Evolutionary conservation across 1,140 invertebrate species (phyloP).

Genomic region (Trachymyrmex cornetzi): DNA sequence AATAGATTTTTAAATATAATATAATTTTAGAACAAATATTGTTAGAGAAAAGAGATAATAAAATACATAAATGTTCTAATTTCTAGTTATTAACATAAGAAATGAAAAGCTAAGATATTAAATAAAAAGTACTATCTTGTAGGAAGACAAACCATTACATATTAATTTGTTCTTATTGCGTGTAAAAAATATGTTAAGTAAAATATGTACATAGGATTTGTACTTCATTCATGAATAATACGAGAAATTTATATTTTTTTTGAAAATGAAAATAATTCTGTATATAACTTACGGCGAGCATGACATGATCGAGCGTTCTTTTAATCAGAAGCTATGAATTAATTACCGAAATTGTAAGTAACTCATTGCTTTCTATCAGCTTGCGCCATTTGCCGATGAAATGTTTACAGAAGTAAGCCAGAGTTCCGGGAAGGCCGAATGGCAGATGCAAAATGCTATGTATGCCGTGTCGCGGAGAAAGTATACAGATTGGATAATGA

Average conservation of each 20-base stretch:
- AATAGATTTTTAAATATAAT: too few relatives aligned
- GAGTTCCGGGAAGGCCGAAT: background rate
- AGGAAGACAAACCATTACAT: background rate
- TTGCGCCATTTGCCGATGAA: background rate
- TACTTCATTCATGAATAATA: slow-evolving; percentile 6
- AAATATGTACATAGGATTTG: too few relatives aligned
- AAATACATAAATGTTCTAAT: background rate
- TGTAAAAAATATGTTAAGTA: too few relatives aligned
- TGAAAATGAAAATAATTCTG: background rate
- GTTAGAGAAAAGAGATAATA: background rate
- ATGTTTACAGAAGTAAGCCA: background rate
- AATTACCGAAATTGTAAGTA: background rate
- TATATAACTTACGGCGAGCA: too few relatives aligned
- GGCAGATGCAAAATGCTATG: background rate
- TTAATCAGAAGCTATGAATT: background rate
- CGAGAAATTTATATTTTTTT: background rate
- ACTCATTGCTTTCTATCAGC: slow-evolving; percentile 1
- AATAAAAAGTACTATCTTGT: background rate
- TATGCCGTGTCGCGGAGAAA: slow-evolving; percentile 75
- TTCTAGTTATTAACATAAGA: background rate
- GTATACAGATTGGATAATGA: slow-evolving; percentile 82
- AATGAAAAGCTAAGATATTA: background rate
- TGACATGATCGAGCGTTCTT: background rate
- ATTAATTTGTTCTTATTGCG: background rate
- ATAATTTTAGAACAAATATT: background rate